phyloP scores from a whole-genome alignment of 1,140 invertebrate genomes.

The Trialeurodes vaporariorum region DNA sequence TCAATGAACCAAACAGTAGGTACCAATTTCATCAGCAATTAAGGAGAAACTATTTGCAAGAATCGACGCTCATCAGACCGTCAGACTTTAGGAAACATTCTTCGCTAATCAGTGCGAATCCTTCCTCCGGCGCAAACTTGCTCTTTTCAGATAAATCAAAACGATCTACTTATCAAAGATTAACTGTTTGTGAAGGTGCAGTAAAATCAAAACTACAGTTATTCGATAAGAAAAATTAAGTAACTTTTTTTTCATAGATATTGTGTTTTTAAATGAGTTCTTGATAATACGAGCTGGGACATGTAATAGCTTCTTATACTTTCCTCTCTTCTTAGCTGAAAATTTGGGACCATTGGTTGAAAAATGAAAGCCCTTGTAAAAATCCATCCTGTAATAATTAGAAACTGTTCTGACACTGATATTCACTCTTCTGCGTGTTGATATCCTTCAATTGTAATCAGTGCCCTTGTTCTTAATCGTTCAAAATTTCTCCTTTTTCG shows the following conservation, averaged over 20 bases:
- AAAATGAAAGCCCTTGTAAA: background rate
- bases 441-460: too few relatives aligned
- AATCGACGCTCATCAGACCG: constrained; percentile 8
- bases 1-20: constrained; percentile 29
- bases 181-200: constrained; percentile 67
- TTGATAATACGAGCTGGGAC: too few relatives aligned
- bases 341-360: background rate
- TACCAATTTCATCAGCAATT: constrained; percentile 31
- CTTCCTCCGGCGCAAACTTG: constrained; percentile 16
- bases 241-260: too few relatives aligned
- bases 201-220: constrained; percentile 69
- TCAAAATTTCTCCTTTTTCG: too few relatives aligned
- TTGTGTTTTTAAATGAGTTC: too few relatives aligned
- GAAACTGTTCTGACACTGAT: too few relatives aligned
- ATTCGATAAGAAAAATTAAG: constrained; percentile 57
- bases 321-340: background rate
- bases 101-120: background rate
- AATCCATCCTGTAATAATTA: background rate
- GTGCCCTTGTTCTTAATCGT: too few relatives aligned
- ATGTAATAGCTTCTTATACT: background rate
- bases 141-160: constrained; percentile 31
- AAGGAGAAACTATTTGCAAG: constrained; percentile 25
- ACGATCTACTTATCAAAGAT: constrained; percentile 33
- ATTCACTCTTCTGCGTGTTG: background rate
- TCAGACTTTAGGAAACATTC: constrained; percentile 4